These are phyloP conservation scores for Eueides isabella DNA, from an alignment of 1,140 invertebrate genomes.

Conservation along the genomic window DNA sequence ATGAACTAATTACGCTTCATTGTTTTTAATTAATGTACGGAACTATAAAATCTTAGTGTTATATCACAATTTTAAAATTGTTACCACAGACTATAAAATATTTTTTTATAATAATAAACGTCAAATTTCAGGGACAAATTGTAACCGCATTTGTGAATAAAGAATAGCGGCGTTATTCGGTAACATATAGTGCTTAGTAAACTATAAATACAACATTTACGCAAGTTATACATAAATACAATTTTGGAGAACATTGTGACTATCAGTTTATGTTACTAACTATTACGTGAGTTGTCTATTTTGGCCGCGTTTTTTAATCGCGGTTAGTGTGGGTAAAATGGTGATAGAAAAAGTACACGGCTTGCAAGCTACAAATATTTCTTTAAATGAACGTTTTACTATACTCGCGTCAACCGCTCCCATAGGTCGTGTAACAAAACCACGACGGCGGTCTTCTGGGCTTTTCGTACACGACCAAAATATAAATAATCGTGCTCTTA, in stretches of 20 bases:
- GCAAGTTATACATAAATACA: background rate
- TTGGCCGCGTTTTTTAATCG: background rate
- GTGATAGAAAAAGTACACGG: slow-evolving; percentile 67
- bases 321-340: slow-evolving; percentile 50
- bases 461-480: slow-evolving; percentile 34
- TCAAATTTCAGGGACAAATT: slow-evolving; percentile 11
- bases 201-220: background rate
- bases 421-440: slow-evolving; percentile 38
- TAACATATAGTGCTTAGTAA: background rate
- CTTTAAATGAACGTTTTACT: slow-evolving; percentile 63
- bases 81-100: background rate
- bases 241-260: background rate
- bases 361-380: slow-evolving; percentile 60
- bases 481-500: slow-evolving; percentile 45
- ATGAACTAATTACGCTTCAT: no score
- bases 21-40: no score
- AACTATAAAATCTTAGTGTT: no score
- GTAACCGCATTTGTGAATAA: slow-evolving; percentile 17
- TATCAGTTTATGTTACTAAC: background rate
- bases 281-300: background rate
- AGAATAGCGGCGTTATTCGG: background rate
- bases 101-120: slow-evolving; percentile 6
- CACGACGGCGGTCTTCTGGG: slow-evolving; percentile 32
- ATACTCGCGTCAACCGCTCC: slow-evolving; percentile 47
- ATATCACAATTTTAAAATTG: background rate